Evolutionary conservation across 2,888 invertebrate genomes (phyloP), one percentile per base, ranked within the genome.

Genomic region (Synanthedon vespiformis): DNA sequence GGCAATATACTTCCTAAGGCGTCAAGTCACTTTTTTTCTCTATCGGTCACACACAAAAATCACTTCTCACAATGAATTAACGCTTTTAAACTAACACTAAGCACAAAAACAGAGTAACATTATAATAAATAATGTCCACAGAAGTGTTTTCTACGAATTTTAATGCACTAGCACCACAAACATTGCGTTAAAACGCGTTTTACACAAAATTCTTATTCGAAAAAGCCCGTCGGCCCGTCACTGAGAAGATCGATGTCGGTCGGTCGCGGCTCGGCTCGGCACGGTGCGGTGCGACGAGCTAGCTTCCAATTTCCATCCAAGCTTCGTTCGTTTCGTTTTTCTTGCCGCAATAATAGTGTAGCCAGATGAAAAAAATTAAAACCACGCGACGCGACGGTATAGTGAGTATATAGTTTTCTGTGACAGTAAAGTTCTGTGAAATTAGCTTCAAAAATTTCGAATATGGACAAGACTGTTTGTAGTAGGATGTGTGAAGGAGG

Each of bases 191-290:
- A 64, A 70, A 72, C 67, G 75, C 74, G 72, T 69, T 75, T 74
- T 71, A 79, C 77, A 72, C 69, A 67, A 64, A 73, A 75, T 68
- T 51, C 82, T 82, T 77, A 77, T 75, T 79, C 77, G 78, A 72
- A 71, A 74, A 76, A 66, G 66, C 65, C 69, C 69, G 67, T 68
- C 72, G 67, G 69, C 74, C 75, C 80, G 74, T 78, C 69, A 76
- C 81, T 76, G 74, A 64, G 72, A 67, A 78, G 74, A 87, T 86
- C 86, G 84, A 87, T 86, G 85, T 84, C 79, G 76, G 71, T 67
- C 61, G 61, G 62, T 72, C 8, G 22, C 12, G 27, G 12, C 34
- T 50, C 14, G 75, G 77, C 84, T 77, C 74, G 80, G 74, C 68
- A 55, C 63, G 65, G 64, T 6, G 11, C 12, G 12, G n/a, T 11